A percentile compares a stretch with the other conserved stretches of the same genome.
Conservation (phyloP, 1,140 invertebrate genomes). For the Brachionus manjavacas region DNA sequence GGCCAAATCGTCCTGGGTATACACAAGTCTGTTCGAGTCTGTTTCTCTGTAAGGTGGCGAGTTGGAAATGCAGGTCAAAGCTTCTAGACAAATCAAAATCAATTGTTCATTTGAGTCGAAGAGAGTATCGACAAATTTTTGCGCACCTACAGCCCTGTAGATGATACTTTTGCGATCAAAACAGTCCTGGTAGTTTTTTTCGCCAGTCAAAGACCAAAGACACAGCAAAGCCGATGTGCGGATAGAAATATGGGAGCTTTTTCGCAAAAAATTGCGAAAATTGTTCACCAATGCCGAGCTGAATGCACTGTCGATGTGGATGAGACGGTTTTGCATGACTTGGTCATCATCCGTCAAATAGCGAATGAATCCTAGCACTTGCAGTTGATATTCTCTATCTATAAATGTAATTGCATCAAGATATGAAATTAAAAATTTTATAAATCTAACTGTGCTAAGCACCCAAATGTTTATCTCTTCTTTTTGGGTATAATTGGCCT, state of each 20-base stretch:
- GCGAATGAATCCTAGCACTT: slow-evolving; percentile 10
- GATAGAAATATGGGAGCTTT: not conserved
- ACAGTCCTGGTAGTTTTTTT: not conserved
- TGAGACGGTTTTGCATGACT: not conserved
- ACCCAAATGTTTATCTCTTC: not conserved
- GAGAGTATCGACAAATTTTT: slow-evolving; percentile 31
- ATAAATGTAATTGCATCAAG: slow-evolving; percentile 3
- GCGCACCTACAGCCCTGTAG: not conserved
- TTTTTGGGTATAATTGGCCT: not conserved
- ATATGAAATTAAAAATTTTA: not conserved
- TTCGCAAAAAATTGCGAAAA: slow-evolving; percentile 11
- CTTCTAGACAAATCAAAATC: slow-evolving; percentile 24
- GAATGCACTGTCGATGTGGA: not conserved
- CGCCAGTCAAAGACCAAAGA: slow-evolving; percentile 20
- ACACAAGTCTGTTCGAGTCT: not conserved
- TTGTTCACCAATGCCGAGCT: not conserved
- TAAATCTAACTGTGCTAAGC: not conserved
- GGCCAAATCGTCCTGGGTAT: slow-evolving; percentile 18
- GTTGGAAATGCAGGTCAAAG: not conserved
- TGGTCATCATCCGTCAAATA: not conserved
- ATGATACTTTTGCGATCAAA: slow-evolving; percentile 19
- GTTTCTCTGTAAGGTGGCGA: slow-evolving; percentile 21
- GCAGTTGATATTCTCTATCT: not conserved
- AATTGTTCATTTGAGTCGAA: not conserved
- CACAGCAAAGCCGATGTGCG: not conserved